Evolutionary conservation across 1,140 invertebrate species (phyloP), one percentile per base, ranked within the genome.

Genomic region (Sweltsa coloradensis): DNA sequence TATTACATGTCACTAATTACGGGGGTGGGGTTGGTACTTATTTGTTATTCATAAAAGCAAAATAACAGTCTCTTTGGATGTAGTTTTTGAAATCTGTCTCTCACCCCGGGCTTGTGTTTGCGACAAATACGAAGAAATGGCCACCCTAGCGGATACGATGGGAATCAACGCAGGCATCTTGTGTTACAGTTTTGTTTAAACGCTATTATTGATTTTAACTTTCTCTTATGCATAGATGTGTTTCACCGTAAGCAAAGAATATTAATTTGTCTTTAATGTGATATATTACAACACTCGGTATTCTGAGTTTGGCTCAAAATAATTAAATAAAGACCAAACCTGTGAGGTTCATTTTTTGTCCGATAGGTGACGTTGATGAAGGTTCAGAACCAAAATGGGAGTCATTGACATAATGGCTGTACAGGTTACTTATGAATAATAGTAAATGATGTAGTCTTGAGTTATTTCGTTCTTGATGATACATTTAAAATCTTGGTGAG

Each of bases 341-440:
- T 46, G 45, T 22, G 11, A 11, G 43, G 40, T 51, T 45, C 26
- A 11, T 27, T 6, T 26, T 19, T 31, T 46, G 24, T 34, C 21
- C 42, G 44, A 39, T 40, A 36, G 44, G 46, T 46, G 44, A 39
- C 34, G 44, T 27, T 27, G 18, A 26, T 51, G 39, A 41, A 47
- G 25, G 31, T 22, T 34, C 36, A 47, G 44, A 37, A 27, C 36
- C 44, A 51, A 51, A 51, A 51, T 51, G 50, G 50, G 50, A 51
- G 50, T 51, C 50, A 51, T 51, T 51, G 50, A 51, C 50, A 51
- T 51, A 51, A 51, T 51, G 50, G 50, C 50, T 51, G 50, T 46
- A 27, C 34, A 46, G 44, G 22, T 51, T 51, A 40, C 40, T 44
- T 23, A 29, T 47, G 44, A 47, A 47, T 43, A 44, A 37, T 37